Base-by-base conservation (phyloP, 1,140 invertebrate species). In the Drosophila athabasca region DNA sequence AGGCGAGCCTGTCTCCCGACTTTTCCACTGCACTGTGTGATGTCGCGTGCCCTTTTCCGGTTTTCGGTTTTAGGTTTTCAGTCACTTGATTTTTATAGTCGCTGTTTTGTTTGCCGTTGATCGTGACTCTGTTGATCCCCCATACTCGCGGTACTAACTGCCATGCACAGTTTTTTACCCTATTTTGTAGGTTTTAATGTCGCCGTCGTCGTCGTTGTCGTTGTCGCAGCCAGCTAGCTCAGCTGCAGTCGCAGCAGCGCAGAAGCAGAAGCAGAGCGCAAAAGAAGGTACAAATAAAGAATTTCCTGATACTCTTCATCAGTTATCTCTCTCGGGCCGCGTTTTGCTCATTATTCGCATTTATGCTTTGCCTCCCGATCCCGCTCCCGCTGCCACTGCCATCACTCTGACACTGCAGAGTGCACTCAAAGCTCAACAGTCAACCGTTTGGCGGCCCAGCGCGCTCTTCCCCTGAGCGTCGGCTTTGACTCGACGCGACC, bases 291-390 rank as follows among this genome's bases (percentile, higher is more conserved):
- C 49, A 55, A 59, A 76, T 74, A 70, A 54, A 76, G 35, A 84
- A 53, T 68, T 84, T 79, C 60, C 82, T 81, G 61, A 83, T 76
- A 69, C 77, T 75, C 58, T 78, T 50, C 62, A 59, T 53, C 64
- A 62, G 66, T 76, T 76, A 76, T 78, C 60, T 77, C 64, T 77
- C 70, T 43, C 22, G 60, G 53, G 60, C 46, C 70, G 64, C 72
- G 71, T 67, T 87, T 85, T 87, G 82, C 83, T 89, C 79, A 83
- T 88, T 88, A 88, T 88, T 88, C 83, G 84, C 84, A 88, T 83
- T 88, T 89, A 76, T 88, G 83, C 83, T 82, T 81, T 85, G 65
- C 31, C 49, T 26, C n/a, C 50, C 44, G 51, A 11, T 11, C 35
- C 35, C 31, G 31, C 31, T 31, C 29, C 7, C 31, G 8, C 31